Percentiles rank a stretch among this genome's conserved stretches.
These are phyloP conservation scores for Montifringilla adamsi DNA, from an alignment of 2,113 vertebrate species.

Conservation along the genomic window DNA sequence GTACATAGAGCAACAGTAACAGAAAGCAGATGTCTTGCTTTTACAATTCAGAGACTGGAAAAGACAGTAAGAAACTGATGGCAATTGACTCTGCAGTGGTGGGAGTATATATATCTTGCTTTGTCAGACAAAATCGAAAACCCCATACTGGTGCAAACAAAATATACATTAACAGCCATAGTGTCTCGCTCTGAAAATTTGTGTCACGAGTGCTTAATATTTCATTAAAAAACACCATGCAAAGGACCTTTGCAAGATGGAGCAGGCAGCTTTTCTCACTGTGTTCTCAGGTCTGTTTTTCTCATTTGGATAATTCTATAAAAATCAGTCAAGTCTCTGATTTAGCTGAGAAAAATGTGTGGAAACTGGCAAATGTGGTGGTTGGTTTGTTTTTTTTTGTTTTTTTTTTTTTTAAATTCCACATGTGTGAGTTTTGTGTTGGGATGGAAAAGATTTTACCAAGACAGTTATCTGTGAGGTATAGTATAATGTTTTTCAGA, in stretches of 20 bases:
- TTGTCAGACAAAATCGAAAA: not conserved
- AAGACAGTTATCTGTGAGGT: not conserved
- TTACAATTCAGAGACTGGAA: conserved; percentile 14
- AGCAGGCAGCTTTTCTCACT: not conserved
- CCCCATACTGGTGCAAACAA: not conserved
- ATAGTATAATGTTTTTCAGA: not conserved
- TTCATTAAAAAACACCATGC: not conserved
- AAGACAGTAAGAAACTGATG: not conserved
- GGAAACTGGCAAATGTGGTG: not conserved
- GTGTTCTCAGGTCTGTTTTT: conserved; percentile 9
- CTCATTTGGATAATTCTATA: not conserved
- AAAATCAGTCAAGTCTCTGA: not conserved
- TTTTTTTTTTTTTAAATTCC: not conserved
- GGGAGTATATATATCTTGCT: not conserved
- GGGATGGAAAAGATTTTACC: not conserved
- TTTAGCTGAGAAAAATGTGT: conserved; percentile 20
- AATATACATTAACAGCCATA: not conserved
- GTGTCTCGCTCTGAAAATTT: not conserved
- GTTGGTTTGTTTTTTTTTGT: not conserved
- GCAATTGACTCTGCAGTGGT: not conserved
- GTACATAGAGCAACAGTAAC: conserved; percentile 11
- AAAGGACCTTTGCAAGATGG: not conserved
- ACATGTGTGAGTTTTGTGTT: not conserved
- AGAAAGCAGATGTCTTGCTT: conserved; percentile 54
- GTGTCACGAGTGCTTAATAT: not conserved